phyloP scores from a whole-genome alignment of 2,888 invertebrate genomes.

The Lasioglossum calceatum region DNA sequence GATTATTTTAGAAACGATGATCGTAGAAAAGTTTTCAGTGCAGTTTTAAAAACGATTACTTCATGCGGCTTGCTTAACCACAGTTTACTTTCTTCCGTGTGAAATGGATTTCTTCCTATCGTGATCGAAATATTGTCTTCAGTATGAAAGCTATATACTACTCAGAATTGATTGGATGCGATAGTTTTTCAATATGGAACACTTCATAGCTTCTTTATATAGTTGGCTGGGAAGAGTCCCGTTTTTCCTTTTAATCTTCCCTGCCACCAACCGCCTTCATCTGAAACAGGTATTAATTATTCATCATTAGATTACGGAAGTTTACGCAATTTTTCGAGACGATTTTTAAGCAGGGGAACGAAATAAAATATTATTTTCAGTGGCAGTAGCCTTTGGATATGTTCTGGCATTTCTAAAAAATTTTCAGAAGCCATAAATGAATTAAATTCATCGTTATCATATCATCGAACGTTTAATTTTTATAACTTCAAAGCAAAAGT shows the following conservation, averaged over 20 bases:
- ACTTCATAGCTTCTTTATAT: slow-evolving; percentile 85
- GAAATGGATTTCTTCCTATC: background rate
- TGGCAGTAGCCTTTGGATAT: too few species aligned
- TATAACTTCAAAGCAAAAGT: background rate
- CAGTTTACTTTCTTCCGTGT: background rate
- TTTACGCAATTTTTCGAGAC: too few species aligned
- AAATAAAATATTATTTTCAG: too few species aligned
- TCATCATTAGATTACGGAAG: too few species aligned
- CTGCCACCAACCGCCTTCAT: slow-evolving; percentile 89
- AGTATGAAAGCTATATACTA: background rate
- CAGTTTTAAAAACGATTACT: slow-evolving; percentile 11
- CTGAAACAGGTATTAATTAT: slow-evolving; percentile 80
- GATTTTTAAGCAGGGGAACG: too few species aligned
- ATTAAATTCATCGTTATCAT: background rate
- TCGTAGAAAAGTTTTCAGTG: background rate
- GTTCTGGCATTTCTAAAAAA: too few species aligned
- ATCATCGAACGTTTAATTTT: background rate
- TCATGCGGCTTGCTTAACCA: background rate
- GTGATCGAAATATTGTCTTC: background rate
- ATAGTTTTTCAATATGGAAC: background rate
- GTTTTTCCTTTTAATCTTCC: slow-evolving; percentile 86
- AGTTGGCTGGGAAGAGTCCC: slow-evolving; percentile 89
- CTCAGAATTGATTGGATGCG: background rate
- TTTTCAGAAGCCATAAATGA: too few species aligned
- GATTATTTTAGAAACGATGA: background rate